A percentile compares a stretch with the other conserved stretches of the same genome.
phyloP scores from a whole-genome alignment of 2,113 vertebrate species.

The Aleadryas rufinucha region DNA sequence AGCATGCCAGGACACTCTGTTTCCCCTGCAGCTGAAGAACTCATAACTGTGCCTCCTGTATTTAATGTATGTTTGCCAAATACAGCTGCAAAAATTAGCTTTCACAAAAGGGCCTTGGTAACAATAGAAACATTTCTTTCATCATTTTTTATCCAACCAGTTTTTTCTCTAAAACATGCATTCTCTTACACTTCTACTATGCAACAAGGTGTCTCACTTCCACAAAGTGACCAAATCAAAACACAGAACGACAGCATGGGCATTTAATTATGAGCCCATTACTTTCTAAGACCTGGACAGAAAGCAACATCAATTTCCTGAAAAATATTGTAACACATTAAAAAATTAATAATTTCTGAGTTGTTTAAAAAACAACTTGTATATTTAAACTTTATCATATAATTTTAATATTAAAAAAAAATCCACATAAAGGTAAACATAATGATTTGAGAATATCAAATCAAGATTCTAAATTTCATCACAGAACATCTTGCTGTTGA shows the following conservation, averaged over 20 bases:
- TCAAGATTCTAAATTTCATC: neutral
- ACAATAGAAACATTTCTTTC: neutral
- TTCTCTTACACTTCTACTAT: neutral
- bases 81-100: neutral
- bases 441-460: neutral
- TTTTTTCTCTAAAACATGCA: neutral
- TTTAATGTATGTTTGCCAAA: neutral
- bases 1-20: neutral
- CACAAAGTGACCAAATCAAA: neutral
- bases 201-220: neutral
- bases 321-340: neutral
- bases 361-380: neutral
- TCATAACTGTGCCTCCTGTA: neutral
- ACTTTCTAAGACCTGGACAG: neutral
- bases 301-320: neutral
- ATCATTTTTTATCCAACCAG: neutral
- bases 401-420: neutral
- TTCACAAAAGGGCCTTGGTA: neutral
- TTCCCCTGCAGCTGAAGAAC: neutral
- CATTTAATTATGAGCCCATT: neutral
- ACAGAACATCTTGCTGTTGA: neutral
- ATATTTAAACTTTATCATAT: neutral
- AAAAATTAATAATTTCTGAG: neutral
- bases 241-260: accelerated
- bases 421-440: neutral